Evolutionary conservation across 2,888 invertebrate species (phyloP).

Genomic region (Notodonta dromedarius): DNA sequence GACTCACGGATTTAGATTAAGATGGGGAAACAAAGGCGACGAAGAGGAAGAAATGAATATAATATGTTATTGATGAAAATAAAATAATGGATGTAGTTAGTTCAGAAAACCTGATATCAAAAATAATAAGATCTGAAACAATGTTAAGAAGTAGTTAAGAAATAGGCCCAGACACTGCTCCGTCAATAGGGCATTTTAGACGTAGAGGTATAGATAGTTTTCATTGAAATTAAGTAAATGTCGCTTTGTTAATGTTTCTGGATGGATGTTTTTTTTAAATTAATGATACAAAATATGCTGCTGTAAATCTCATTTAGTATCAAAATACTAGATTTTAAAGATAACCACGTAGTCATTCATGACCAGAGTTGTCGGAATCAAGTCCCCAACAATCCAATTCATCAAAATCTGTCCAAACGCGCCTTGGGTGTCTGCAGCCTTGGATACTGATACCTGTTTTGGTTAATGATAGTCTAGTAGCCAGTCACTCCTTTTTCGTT

Average conservation of each 20-base stretch:
- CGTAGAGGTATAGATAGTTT: background rate
- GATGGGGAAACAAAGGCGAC: background rate
- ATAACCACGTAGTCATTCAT: no score
- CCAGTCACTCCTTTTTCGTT: conserved; percentile 43
- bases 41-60: background rate
- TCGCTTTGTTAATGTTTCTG: background rate
- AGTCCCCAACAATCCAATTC: background rate
- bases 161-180: background rate
- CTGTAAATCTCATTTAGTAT: no score
- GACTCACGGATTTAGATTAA: background rate
- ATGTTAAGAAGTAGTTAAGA: background rate
- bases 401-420: conserved; percentile 16
- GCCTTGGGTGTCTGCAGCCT: conserved; percentile 26
- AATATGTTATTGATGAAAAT: no score
- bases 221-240: background rate
- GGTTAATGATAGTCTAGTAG: conserved; percentile 29
- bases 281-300: no score
- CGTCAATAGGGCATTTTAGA: background rate
- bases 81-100: no score
- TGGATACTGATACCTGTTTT: conserved; percentile 41
- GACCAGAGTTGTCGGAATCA: background rate
- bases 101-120: background rate
- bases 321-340: no score
- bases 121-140: background rate
- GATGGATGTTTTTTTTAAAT: background rate